A percentile compares a stretch with the other conserved stretches of the same genome.
Conservation (phyloP, 1,140 invertebrate species). For the Zaprionus inermis region DNA sequence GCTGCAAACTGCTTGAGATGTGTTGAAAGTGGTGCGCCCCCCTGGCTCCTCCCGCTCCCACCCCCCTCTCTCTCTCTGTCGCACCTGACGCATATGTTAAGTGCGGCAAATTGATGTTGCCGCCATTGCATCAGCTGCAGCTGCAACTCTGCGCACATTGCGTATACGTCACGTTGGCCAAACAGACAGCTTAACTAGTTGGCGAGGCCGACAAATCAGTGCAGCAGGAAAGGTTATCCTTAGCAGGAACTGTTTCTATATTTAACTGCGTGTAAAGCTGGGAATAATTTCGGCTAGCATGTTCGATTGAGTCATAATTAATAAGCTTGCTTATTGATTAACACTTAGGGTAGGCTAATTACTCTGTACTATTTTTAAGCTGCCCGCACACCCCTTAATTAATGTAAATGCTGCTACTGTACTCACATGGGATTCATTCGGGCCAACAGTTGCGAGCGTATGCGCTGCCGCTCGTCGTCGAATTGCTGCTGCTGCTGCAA, state of each 20-base stretch:
- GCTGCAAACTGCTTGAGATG: slow-evolving; percentile 56
- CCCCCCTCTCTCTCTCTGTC: too few relatives aligned
- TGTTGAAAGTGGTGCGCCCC: slow-evolving; percentile 58
- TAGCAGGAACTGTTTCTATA: too few relatives aligned
- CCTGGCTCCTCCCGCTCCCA: not conserved
- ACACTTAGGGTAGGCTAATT: not conserved
- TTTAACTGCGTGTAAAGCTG: not conserved
- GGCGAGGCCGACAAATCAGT: not conserved
- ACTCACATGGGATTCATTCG: slow-evolving; percentile 84
- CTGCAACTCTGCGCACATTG: slow-evolving; percentile 15
- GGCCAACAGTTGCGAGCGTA: slow-evolving; percentile 76
- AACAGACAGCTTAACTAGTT: slow-evolving; percentile 9
- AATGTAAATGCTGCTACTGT: slow-evolving; percentile 47
- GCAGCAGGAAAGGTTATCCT: too few relatives aligned
- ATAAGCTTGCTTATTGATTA: slow-evolving; percentile 10
- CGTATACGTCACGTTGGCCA: slow-evolving; percentile 21
- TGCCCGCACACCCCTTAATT: not conserved
- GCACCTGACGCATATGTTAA: slow-evolving; percentile 73
- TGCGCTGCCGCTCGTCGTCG: slow-evolving; percentile 73
- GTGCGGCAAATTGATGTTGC: slow-evolving; percentile 65
- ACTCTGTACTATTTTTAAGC: not conserved
- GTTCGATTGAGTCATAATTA: not conserved
- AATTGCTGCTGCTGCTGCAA: slow-evolving; percentile 53
- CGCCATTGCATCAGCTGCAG: not conserved
- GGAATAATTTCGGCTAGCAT: not conserved